Base-by-base conservation (phyloP, 2,113 vertebrate genomes). In the Taurulus bubalis region DNA sequence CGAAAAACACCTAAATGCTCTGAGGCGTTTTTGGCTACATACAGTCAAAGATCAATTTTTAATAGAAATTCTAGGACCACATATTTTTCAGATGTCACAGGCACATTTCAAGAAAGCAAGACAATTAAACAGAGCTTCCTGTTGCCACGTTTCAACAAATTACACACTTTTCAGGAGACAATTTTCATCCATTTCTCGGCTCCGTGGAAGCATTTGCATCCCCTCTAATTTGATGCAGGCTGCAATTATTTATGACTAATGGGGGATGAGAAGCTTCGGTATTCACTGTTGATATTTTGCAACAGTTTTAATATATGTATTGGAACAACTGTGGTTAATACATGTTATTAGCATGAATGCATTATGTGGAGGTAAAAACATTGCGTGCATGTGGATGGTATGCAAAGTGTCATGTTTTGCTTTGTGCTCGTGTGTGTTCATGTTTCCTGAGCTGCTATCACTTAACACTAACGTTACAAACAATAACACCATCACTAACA, bases 171-270 rank as follows among this genome's bases (percentile, higher is more conserved):
- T 72, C 59, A 40, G 26, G 6, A 63, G 82, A 66, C 64, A 75
- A 14, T 80, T 32, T 32, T 32, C 40, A 80, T 66, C 67, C 62
- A 51, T 66, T 58, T 81, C 40, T 63, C n/a, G 55, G 56, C 51
- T 83, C 67, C 0, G 38, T 32, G n/a, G 45, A 63, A 53, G 59
- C 75, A 70, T 89, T 65, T 84, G n/a, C 71, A 77, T 73, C 76
- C 74, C 49, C 84, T 79, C 70, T 78, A 71, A 88, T 89, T 87
- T 86, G 53, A 85, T 83, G 38, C 85, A 72, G 70, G 42, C 80
- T 81, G 77, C 75, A 86, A 89, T 89, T 88, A 83, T 86, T 66
- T 76, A 60, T 89, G 88, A 87, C 83, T 83, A 85, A 90, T 84
- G 62, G 62, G 40, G 62, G 38, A 81, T 72, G 79, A 80, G 32